Conservation (phyloP, 1,140 invertebrate species). For the Steinernema feltiae region DNA sequence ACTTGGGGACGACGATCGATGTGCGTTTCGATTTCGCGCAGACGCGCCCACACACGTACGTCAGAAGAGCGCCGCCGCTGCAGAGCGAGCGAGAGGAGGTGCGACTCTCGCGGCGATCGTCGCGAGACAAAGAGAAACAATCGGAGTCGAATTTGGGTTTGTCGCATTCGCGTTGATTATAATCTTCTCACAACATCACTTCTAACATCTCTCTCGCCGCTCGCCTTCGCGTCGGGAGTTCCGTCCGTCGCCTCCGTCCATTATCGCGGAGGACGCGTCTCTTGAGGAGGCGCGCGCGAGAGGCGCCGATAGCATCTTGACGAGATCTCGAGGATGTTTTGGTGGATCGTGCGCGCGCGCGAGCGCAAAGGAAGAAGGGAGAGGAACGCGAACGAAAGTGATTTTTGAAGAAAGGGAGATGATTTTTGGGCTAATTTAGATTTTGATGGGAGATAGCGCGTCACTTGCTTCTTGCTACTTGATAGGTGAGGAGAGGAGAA, state of each 20-base stretch:
- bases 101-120: neutral
- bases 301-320: neutral
- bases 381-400: too few species aligned
- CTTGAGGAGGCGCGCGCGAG: neutral
- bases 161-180: neutral
- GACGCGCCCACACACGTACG: neutral
- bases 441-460: too few species aligned
- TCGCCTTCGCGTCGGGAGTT: neutral
- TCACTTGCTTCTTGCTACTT: too few species aligned
- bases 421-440: too few species aligned
- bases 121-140: neutral
- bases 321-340: neutral
- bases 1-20: too few species aligned
- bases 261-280: neutral
- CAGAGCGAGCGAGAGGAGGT: too few species aligned
- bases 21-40: constrained; percentile 8
- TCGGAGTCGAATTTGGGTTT: neutral
- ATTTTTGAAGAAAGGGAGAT: too few species aligned
- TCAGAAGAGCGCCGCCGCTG: too few species aligned
- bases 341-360: too few species aligned
- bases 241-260: neutral
- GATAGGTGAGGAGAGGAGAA: too few species aligned
- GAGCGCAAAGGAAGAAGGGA: too few species aligned
- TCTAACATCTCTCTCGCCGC: neutral
- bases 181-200: neutral